Base-by-base conservation (phyloP, 2,113 vertebrate genomes). In the Balaenoptera acutorostrata region DNA sequence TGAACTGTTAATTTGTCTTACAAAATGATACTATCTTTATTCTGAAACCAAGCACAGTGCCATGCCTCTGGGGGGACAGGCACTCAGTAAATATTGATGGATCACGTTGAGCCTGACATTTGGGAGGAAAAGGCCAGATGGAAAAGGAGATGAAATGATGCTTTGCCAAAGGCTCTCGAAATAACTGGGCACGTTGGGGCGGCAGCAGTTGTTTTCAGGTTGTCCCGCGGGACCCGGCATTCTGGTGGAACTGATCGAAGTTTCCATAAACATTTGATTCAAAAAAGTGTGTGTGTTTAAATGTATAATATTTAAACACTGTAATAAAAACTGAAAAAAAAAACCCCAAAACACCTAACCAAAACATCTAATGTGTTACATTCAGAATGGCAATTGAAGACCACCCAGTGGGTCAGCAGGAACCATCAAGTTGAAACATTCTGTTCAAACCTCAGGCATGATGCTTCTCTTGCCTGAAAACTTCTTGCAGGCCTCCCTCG, bases 81-180 rank as follows among this genome's bases (percentile, higher is more conserved):
- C 95, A 97, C 93, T 97, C 94, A 94, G 80, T 91, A 96, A 96
- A 96, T 95, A 97, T 80, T 97, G 93, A 95, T 90, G 86, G 89
- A 97, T 97, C 96, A 92, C 20, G 31, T 69, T 57, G 72, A 97
- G 88, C 49, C 82, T 97, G 93, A 96, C 95, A 96, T 97, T 95
- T 97, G 86, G 92, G 90, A 95, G 68, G 88, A 95, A 97, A 98
- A 93, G 81, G 59, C 88, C 64, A 75, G 84, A 87, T 80, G 41
- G 85, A 90, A 94, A 91, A 77, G 59, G 78, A 74, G 66, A 77
- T 36, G 57, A 95, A 95, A 95, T 81, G 88, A 93, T 0, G 12
- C 23, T 93, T 97, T 97, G 85, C 77, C 77, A 96, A 75, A 82
- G 85, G 21, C 21, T 91, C 66, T 92, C 69, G 95, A 95, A 96